Conservation (phyloP, 2,888 invertebrate genomes). For the Oxytorus armatus region DNA sequence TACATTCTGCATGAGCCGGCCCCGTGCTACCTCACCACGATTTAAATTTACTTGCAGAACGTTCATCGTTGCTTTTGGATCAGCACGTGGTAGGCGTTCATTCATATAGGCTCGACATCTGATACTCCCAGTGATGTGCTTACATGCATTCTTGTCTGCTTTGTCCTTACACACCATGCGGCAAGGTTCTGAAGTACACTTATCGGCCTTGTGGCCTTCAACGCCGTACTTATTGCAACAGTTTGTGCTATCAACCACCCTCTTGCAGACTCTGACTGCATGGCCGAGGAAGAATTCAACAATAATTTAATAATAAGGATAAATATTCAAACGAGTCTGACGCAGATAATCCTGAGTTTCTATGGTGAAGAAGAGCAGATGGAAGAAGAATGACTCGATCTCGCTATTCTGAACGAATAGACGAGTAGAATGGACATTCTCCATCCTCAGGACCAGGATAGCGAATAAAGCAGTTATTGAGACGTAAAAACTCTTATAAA, state of each 20-base stretch:
- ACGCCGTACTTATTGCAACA: constrained; percentile 57
- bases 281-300: too few species aligned
- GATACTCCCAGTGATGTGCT: not conserved
- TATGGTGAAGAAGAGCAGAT: too few species aligned
- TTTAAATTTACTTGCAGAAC: constrained; percentile 69
- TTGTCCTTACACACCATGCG: constrained; percentile 29
- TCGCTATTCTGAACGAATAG: too few species aligned
- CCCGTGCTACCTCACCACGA: constrained; percentile 67
- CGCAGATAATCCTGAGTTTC: too few species aligned
- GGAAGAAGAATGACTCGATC: too few species aligned
- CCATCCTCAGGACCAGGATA: too few species aligned
- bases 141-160: not conserved
- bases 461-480: too few species aligned
- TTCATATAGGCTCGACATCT: constrained; percentile 42
- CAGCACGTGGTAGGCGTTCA: constrained; percentile 48
- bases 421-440: too few species aligned
- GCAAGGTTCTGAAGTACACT: constrained; percentile 21
- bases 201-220: constrained; percentile 47
- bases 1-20: constrained; percentile 60
- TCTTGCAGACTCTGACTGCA: too few species aligned
- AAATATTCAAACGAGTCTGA: too few species aligned
- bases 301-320: too few species aligned
- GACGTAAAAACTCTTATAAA: too few species aligned
- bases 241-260: constrained; percentile 19
- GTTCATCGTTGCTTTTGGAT: constrained; percentile 43